Conservation (phyloP, 1,140 invertebrate species). For the Magallana angulata region DNA sequence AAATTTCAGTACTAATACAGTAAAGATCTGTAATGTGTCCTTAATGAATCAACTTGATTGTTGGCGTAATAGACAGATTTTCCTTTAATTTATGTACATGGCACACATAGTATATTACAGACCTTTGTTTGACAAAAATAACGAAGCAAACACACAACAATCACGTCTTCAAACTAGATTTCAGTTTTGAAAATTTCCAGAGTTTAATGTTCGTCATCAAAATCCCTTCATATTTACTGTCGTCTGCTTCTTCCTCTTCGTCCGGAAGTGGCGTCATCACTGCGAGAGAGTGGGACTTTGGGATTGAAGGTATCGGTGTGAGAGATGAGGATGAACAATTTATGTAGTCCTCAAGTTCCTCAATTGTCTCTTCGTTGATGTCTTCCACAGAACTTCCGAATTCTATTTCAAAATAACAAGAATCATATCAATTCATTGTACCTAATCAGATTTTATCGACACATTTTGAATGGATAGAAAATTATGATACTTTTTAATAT, state of each 20-base stretch:
- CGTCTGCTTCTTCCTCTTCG: conserved; percentile 32
- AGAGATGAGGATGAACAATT: conserved; percentile 22
- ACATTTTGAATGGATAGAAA: no score
- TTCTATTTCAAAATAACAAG: background rate
- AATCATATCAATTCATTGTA: no score
- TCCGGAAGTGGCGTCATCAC: conserved; percentile 39
- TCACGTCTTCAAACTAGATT: background rate
- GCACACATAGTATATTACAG: no score
- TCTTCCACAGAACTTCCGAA: conserved; percentile 48
- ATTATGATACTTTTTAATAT: no score
- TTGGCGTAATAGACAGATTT: no score
- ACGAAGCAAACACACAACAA: no score
- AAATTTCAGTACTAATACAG: no score
- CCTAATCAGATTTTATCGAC: no score
- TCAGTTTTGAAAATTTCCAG: conserved; percentile 40
- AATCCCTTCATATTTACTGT: conserved; percentile 45
- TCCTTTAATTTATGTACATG: no score
- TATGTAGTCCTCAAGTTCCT: conserved; percentile 37
- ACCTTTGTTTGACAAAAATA: no score
- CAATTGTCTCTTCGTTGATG: conserved; percentile 25
- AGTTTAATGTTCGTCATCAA: conserved; percentile 51
- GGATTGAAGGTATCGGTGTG: background rate
- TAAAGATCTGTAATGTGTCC: no score
- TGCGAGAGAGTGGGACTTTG: conserved; percentile 36
- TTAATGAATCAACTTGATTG: no score